phyloP scores from a whole-genome alignment of 64 coral and sea anemone species.

The Montipora sp. region DNA sequence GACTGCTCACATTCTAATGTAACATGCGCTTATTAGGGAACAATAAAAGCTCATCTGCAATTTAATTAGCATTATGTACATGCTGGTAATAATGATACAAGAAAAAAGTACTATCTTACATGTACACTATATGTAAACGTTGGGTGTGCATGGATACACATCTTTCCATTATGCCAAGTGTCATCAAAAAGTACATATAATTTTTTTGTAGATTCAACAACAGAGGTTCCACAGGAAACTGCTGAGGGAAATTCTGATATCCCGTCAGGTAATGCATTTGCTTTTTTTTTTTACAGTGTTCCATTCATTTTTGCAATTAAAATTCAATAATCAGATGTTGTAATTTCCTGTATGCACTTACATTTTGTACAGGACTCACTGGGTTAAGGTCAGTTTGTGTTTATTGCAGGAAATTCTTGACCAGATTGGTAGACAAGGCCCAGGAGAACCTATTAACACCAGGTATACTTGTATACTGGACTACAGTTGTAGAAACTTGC shows the following conservation, averaged over 20 bases:
- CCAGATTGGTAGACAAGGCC: conserved; percentile 84
- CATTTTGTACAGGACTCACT: background rate
- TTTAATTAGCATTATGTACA: no score
- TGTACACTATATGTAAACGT: no score
- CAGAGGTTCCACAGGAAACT: conserved; percentile 85
- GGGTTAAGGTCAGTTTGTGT: background rate
- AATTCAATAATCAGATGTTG: no score
- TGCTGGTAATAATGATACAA: no score
- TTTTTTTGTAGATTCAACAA: conserved; percentile 66
- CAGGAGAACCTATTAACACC: conserved; percentile 84
- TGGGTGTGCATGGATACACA: no score
- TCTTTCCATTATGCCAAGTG: background rate
- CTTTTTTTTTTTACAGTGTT: background rate
- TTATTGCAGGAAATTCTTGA: conserved; percentile 79
- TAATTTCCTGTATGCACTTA: no score
- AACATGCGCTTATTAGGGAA: no score
- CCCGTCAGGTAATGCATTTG: conserved; percentile 75
- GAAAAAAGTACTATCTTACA: no score
- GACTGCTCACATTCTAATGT: no score
- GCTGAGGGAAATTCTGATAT: conserved; percentile 84
- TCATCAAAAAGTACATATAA: background rate
- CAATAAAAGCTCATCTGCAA: no score
- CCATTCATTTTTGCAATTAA: background rate
- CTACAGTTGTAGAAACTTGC: no score
- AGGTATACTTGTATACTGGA: conserved; percentile 68